phyloP scores from a whole-genome alignment of 1,140 invertebrate species.

The Muscidifurax raptorellus region DNA sequence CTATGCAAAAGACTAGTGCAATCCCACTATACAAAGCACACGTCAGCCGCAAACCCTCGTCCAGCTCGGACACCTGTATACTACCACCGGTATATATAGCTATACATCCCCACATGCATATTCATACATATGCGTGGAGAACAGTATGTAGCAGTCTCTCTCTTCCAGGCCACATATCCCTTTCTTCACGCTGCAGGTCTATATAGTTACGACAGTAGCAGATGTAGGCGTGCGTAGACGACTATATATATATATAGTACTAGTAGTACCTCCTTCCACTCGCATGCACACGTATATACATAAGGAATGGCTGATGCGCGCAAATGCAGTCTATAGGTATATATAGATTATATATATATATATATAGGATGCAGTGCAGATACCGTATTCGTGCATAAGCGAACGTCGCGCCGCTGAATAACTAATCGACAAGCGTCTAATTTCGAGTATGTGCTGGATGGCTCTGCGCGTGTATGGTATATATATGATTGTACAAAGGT shows the following conservation, averaged over 20 bases:
- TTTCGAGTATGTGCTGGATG: not conserved
- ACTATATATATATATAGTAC: not conserved
- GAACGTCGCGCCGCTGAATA: not conserved
- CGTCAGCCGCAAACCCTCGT: not conserved
- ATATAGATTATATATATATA: too few species aligned
- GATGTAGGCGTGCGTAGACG: not conserved
- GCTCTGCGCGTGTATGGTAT: too few species aligned
- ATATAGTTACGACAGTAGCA: not conserved
- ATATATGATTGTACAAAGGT: too few species aligned
- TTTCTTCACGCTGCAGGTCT: not conserved
- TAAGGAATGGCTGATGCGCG: not conserved
- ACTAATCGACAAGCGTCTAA: not conserved
- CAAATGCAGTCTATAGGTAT: too few species aligned
- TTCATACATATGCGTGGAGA: not conserved
- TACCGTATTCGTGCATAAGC: not conserved
- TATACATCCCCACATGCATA: not conserved
- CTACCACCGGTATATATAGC: not conserved
- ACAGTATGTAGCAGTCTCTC: not conserved
- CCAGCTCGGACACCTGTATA: not conserved
- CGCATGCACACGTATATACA: not conserved
- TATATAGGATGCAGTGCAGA: not conserved
- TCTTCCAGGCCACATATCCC: not conserved
- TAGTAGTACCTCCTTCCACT: not conserved
- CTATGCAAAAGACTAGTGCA: not conserved
- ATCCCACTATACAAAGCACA: not conserved